Conservation (phyloP, 2,797 vertebrate genomes). For the Girardinus metallicus region DNA sequence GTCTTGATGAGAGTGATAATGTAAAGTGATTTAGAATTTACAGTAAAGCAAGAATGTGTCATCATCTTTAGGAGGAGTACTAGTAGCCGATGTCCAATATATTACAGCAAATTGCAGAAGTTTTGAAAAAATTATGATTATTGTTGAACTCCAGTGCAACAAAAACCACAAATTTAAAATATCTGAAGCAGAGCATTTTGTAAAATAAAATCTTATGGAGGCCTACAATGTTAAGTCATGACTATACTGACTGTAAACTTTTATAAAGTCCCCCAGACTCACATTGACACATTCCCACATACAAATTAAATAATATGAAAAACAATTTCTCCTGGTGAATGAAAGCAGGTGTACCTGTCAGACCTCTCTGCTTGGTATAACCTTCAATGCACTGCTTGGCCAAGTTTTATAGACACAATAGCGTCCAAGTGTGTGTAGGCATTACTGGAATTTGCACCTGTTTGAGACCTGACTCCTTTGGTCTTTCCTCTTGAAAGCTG, state of each 20-base stretch:
- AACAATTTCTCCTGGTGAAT: slow-evolving; percentile 18
- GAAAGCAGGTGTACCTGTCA: slow-evolving; percentile 57
- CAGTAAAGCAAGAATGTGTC: not conserved
- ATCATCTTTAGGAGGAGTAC: not conserved
- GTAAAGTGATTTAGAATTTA: not conserved
- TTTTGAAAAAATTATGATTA: not conserved
- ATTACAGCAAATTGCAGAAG: not conserved
- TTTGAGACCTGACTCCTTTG: slow-evolving; percentile 57
- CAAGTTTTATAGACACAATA: slow-evolving; percentile 53
- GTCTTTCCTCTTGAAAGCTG: slow-evolving; percentile 48
- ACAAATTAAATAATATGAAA: slow-evolving; percentile 25
- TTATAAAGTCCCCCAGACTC: not conserved
- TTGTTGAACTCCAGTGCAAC: not conserved
- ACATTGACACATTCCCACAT: not conserved
- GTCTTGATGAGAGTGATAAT: not conserved
- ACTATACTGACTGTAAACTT: slow-evolving; percentile 25
- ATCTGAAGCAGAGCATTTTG: not conserved
- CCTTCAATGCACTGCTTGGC: slow-evolving; percentile 50
- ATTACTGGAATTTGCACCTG: slow-evolving; percentile 85
- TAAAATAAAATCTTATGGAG: not conserved
- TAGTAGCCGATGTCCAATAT: not conserved
- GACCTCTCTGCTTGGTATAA: slow-evolving; percentile 57
- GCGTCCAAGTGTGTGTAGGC: slow-evolving; percentile 59
- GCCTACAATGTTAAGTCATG: not conserved
- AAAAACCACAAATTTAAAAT: not conserved